Evolutionary conservation across 2,113 vertebrate genomes (phyloP).

Genomic region (Nyctibius bracteatus): DNA sequence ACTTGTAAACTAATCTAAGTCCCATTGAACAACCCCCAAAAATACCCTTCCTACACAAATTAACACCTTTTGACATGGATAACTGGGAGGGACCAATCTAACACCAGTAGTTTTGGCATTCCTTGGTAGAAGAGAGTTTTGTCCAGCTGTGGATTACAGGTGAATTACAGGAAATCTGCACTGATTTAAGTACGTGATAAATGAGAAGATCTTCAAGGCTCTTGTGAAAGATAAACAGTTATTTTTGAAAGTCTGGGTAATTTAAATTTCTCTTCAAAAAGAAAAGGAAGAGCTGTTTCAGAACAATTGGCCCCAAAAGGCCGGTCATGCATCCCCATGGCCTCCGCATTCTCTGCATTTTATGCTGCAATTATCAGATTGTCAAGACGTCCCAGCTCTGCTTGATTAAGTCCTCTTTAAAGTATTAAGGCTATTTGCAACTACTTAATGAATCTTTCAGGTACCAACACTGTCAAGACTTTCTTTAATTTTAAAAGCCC

Average conservation of each 20-base stretch:
- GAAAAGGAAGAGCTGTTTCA: background rate
- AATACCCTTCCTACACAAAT: background rate
- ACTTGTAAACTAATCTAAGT: background rate
- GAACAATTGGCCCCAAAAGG: background rate
- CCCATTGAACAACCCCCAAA: background rate
- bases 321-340: background rate
- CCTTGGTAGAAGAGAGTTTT: background rate
- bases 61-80: background rate
- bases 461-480: background rate
- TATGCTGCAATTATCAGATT: slow-evolving; percentile 33
- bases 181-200: background rate
- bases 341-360: slow-evolving; percentile 39
- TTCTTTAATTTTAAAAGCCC: background rate
- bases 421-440: slow-evolving; percentile 28
- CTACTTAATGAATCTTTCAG: slow-evolving; percentile 15
- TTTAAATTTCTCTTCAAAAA: slow-evolving; percentile 26
- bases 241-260: background rate
- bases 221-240: slow-evolving; percentile 35
- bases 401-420: slow-evolving; percentile 44
- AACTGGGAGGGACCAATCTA: background rate
- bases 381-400: background rate
- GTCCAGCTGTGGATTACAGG: background rate
- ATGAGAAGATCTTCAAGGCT: background rate
- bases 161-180: slow-evolving; percentile 38
- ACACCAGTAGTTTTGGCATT: background rate